Base-by-base conservation (phyloP, 1,140 invertebrate genomes). In the Pseudomyrmex cubaensis region DNA sequence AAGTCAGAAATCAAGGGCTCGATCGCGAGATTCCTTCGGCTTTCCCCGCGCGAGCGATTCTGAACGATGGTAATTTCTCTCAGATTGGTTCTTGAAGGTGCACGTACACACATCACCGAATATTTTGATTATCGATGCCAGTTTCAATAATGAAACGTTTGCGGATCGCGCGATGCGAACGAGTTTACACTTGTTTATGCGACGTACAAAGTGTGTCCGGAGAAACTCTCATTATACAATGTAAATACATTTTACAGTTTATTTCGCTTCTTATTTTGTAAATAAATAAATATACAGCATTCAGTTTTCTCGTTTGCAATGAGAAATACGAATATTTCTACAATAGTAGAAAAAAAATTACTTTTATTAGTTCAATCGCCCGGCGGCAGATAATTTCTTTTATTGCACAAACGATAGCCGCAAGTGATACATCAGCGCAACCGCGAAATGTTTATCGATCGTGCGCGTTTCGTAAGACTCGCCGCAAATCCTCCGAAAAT, bases 1-100 rank as follows among this genome's bases (percentile, higher is more conserved):
- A 25, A 73, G 59, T 35, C 76, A 76, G 83, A 83, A 86, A 76
- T 89, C 78, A 48, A 83, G 35, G 64, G 35, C 22, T 54, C 64
- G 80, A 76, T 82, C 61, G 66, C 77, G 70, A 63, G 59, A 75
- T 75, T 82, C 78, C 57, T 35, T 44, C 48, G 48, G 69, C 69
- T 82, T 82, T 75, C 78, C 46, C 78, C 52, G 54, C 20, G 20
- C 35, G 35, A 5, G 35, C 52, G 64, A 57, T 57, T 17, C 44
- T 3, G 73, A 9, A 59, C 54, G 76, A 59, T 48, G 46, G 76
- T 80, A 80, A 80, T 80, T 80, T 70, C 66, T 70, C 13, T 70
- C 66, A 4, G 54, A 50, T 80, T 57, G 76, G 35, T 56, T 59
- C 22, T 80, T 66, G 76, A 22, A 10, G 64, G 54, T 61, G 35